Evolutionary conservation across 2,797 vertebrate genomes (phyloP), one percentile per base, ranked within the genome.

Genomic region (Setipinna tenuifilis): DNA sequence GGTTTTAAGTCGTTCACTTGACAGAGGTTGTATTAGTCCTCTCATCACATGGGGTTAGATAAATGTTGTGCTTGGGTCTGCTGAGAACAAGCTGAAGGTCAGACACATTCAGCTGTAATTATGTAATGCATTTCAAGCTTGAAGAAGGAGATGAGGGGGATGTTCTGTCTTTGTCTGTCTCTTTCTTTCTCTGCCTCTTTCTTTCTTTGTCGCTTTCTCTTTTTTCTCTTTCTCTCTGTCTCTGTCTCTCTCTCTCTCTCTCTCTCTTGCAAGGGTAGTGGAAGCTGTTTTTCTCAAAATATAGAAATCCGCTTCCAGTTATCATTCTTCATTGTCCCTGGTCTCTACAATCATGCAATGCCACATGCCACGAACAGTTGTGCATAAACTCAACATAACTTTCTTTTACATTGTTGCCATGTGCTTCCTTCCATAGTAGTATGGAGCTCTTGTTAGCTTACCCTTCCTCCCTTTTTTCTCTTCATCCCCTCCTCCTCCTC

Each of bases 401-500:
- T 17, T 28, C 62, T 71, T 35, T 19, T 19, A 71, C 71, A 78
- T 78, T 17, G 19, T 17, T 44, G 3, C 35, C 71, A 41, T 9
- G 6, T 78, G 71, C 19, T 21, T 44, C 6, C 71, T 71, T 54
- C 50, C 50, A 78, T 44, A 19, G 35, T 1, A 44, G 35, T 44
- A n/a, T n/a, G n/a, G n/a, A n/a, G n/a, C n/a, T 2, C 71, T 19
- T 41, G 17, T 71, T 71, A 35, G 68, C 10, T 17, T 21, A 61
- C 17, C 58, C 58, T 61, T 19, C 71, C 3, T 12, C 46, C 12
- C 28, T 11, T 46, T 44, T 28, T 7, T 6, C 85, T 82, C 81
- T 83, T 68, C 84, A 83, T 35, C 65, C 82, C 54, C 61, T 86
- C 80, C 82, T 90, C 54, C 25, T 46, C 84, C 92, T 89, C 87